Percentiles rank a stretch among this genome's conserved stretches.
These are phyloP conservation scores for Asobara japonica DNA, from an alignment of 1,140 invertebrate genomes.

Conservation along the genomic window DNA sequence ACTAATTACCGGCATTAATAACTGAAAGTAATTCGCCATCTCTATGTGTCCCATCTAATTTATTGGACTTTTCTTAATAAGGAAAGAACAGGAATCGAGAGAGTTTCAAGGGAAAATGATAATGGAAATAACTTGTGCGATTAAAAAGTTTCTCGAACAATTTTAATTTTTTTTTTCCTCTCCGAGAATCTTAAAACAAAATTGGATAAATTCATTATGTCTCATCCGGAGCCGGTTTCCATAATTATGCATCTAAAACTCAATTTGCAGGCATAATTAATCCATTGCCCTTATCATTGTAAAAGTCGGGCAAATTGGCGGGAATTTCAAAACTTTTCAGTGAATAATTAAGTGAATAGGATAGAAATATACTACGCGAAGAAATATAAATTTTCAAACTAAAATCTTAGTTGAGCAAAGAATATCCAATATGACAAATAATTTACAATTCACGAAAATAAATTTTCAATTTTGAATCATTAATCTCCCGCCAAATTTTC, in stretches of 20 bases:
- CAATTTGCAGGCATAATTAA: background rate
- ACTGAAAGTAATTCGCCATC: background rate
- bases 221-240: background rate
- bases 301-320: slow-evolving; percentile 43
- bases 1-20: background rate
- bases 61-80: background rate
- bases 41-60: background rate
- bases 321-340: slow-evolving; percentile 58
- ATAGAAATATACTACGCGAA: slow-evolving; percentile 42
- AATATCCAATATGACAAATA: too few relatives aligned
- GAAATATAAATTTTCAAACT: slow-evolving; percentile 57
- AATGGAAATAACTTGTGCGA: too few relatives aligned
- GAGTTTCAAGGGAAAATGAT: too few relatives aligned
- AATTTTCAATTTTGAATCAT: too few relatives aligned
- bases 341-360: slow-evolving; percentile 42
- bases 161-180: background rate
- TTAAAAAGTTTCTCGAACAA: background rate
- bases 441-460: too few relatives aligned
- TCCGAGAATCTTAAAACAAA: background rate
- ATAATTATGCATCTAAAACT: background rate
- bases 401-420: slow-evolving; percentile 53
- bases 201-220: background rate
- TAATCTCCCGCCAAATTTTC: too few relatives aligned
- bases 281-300: background rate
- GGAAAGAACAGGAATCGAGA: background rate